Conservation (phyloP, 2,888 invertebrate species). For the Synergus laeviventris region DNA sequence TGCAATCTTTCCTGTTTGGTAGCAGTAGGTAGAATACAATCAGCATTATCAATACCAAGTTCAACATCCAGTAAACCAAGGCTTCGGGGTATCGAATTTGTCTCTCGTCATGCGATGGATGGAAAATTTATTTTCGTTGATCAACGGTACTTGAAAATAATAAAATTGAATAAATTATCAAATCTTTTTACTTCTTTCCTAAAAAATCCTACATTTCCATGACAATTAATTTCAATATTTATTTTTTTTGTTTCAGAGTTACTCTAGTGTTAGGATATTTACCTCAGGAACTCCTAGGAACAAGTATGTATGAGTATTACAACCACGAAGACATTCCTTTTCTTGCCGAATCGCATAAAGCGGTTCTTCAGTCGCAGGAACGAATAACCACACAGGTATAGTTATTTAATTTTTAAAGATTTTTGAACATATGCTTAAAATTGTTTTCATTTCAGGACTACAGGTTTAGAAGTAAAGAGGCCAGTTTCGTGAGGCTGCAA, state of each 20-base stretch:
- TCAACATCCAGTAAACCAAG: constrained; percentile 74
- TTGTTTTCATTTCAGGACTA: constrained; percentile 78
- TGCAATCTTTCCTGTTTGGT: constrained; percentile 91
- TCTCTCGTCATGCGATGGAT: constrained; percentile 91
- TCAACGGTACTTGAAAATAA: constrained; percentile 82
- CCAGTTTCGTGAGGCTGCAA: constrained; percentile 84
- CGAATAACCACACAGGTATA: constrained; percentile 80
- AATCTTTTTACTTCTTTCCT: too few species aligned
- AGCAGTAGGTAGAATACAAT: constrained; percentile 88
- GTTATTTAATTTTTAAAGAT: not conserved
- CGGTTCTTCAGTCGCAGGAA: constrained; percentile 82
- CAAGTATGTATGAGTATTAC: constrained; percentile 95
- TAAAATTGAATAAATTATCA: not conserved
- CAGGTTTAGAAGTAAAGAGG: constrained; percentile 88
- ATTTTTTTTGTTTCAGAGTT: constrained; percentile 80
- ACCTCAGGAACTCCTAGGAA: constrained; percentile 94
- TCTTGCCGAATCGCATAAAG: constrained; percentile 90
- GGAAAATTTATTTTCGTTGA: constrained; percentile 96
- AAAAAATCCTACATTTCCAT: not conserved
- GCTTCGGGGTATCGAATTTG: constrained; percentile 84
- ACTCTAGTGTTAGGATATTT: constrained; percentile 92
- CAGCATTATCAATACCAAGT: constrained; percentile 72
- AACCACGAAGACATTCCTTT: constrained; percentile 87
- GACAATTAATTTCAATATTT: not conserved
- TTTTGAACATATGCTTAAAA: not conserved